These are phyloP conservation scores for Platygyra sinensis DNA, from an alignment of 64 coral and sea anemone genomes.

Conservation along the genomic window DNA sequence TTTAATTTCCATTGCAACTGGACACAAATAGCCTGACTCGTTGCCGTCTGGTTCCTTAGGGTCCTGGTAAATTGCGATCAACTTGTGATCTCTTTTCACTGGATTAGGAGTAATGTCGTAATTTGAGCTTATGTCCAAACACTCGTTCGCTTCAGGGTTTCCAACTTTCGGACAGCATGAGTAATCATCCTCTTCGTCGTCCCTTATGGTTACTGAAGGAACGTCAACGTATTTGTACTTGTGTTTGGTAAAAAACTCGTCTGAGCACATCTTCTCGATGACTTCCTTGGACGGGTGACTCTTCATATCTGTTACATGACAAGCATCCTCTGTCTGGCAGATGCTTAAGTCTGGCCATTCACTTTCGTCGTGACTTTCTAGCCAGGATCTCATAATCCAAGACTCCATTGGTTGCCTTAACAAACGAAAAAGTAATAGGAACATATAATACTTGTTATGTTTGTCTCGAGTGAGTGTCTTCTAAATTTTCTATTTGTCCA, in stretches of 20 bases:
- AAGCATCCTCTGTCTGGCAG: background rate
- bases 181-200: background rate
- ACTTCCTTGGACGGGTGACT: background rate
- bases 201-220: background rate
- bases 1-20: background rate
- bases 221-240: background rate
- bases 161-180: too few relatives aligned
- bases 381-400: constrained; percentile 18
- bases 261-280: constrained; percentile 16
- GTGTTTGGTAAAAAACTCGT: background rate
- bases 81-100: background rate
- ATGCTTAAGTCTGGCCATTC: constrained; percentile 1
- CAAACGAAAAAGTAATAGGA: background rate
- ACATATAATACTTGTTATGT: too few relatives aligned
- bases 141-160: background rate
- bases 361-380: background rate
- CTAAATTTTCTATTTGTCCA: too few relatives aligned
- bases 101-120: background rate
- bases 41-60: background rate
- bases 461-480: too few relatives aligned
- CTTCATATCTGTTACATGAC: background rate
- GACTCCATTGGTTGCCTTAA: constrained; percentile 24
- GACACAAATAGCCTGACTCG: background rate
- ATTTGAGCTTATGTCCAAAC: background rate
- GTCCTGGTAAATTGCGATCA: background rate